phyloP scores from a whole-genome alignment of 2,888 invertebrate genomes.

The Drosophila suboccidentalis region DNA sequence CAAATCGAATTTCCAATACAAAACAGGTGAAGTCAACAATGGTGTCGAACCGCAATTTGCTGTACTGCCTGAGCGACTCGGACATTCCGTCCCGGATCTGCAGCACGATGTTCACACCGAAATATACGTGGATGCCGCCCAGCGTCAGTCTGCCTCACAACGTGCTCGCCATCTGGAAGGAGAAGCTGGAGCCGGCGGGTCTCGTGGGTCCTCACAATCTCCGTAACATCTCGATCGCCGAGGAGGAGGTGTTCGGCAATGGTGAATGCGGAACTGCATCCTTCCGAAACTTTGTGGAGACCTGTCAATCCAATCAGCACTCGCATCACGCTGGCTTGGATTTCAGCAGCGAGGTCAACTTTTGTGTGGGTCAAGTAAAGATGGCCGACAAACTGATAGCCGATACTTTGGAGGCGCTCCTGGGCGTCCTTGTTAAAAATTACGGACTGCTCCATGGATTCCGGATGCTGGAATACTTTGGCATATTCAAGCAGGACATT shows the following conservation, averaged over 20 bases:
- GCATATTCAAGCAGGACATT: constrained; percentile 87
- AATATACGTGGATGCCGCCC: constrained; percentile 93
- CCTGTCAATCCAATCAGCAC: constrained; percentile 48
- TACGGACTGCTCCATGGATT: constrained; percentile 86
- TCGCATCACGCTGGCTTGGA: constrained; percentile 33
- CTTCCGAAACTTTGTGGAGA: constrained; percentile 37
- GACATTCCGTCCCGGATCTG: constrained; percentile 75
- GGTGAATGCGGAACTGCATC: constrained; percentile 43
- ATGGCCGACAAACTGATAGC: constrained; percentile 90
- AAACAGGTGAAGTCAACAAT: constrained; percentile 87
- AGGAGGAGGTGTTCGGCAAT: constrained; percentile 84
- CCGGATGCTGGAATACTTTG: constrained; percentile 89
- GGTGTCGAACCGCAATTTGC: constrained; percentile 94
- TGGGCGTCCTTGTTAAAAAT: constrained; percentile 90
- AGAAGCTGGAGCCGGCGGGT: constrained; percentile 49
- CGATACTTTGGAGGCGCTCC: constrained; percentile 92
- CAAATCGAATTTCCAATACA: background rate
- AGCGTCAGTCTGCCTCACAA: constrained; percentile 88
- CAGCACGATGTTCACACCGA: constrained; percentile 88
- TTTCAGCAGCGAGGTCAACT: constrained; percentile 73
- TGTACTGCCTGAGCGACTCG: constrained; percentile 88
- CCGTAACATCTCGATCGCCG: constrained; percentile 86
- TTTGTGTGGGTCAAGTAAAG: constrained; percentile 86
- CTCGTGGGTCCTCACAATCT: constrained; percentile 86
- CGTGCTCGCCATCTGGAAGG: constrained; percentile 76